Evolutionary conservation across 23 tunicate species (phyloP).

Genomic region (Trididemnum clinides): DNA sequence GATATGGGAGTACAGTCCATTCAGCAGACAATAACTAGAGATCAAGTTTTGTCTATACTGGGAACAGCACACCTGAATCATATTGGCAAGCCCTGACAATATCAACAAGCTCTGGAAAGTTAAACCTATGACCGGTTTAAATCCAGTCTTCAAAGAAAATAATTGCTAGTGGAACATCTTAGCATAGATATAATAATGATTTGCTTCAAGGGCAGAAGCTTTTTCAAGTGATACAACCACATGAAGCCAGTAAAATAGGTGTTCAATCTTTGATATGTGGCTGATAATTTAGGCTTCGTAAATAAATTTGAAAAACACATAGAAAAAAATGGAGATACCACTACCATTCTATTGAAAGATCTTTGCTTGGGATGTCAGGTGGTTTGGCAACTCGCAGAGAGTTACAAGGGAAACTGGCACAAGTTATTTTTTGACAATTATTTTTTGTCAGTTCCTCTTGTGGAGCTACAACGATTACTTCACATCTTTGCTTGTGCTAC

Average conservation of each 20-base stretch:
- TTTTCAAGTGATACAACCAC: constrained; percentile 13
- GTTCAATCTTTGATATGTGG: neutral
- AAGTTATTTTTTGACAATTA: constrained; percentile 25
- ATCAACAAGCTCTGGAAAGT: constrained; percentile 4
- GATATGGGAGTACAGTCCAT: neutral
- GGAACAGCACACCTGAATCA: neutral
- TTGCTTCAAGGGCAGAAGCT: constrained; percentile 8
- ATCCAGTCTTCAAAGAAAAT: neutral
- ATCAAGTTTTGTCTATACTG: neutral
- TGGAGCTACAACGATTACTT: neutral
- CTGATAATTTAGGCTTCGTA: neutral
- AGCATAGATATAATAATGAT: constrained; percentile 12
- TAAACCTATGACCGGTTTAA: neutral
- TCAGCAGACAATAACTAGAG: neutral
- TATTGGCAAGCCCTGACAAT: neutral
- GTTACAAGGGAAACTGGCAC: neutral
- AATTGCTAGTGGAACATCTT: neutral
- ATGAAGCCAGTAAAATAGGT: constrained; percentile 24
- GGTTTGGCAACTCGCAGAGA: neutral
- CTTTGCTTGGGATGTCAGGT: constrained; percentile 11
- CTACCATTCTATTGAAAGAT: no score
- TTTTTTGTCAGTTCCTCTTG: neutral
- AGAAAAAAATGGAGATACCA: neutral
- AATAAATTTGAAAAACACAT: neutral
- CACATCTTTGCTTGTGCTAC: constrained; percentile 31